Percentiles rank a stretch among this genome's conserved stretches.
phyloP scores from a whole-genome alignment of 2,888 invertebrate genomes.

The Aphodius sticticus region DNA sequence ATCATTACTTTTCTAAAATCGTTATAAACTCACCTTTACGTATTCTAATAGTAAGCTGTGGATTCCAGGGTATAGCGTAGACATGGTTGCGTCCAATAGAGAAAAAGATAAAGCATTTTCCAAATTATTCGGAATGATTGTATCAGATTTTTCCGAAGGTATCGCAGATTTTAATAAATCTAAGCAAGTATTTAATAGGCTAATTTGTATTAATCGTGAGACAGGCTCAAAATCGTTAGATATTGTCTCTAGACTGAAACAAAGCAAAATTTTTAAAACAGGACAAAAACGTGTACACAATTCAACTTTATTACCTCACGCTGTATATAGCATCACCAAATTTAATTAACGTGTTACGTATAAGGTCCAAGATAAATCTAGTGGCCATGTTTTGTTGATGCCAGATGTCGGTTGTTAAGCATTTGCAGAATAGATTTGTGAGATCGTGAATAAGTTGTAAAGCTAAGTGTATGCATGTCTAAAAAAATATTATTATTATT shows the following conservation, averaged over 20 bases:
- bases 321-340: slow-evolving; percentile 67
- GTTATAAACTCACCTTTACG: slow-evolving; percentile 56
- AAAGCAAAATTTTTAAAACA: slow-evolving; percentile 18
- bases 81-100: slow-evolving; percentile 61
- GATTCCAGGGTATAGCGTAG: slow-evolving; percentile 59
- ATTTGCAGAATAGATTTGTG: slow-evolving; percentile 63
- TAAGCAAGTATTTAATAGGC: slow-evolving; percentile 57
- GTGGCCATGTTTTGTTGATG: slow-evolving; percentile 61
- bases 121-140: slow-evolving; percentile 59
- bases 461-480: slow-evolving; percentile 62
- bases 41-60: slow-evolving; percentile 59
- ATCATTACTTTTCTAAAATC: background rate
- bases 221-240: slow-evolving; percentile 50
- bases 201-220: slow-evolving; percentile 60
- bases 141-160: slow-evolving; percentile 57
- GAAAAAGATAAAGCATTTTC: slow-evolving; percentile 58
- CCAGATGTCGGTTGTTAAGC: slow-evolving; percentile 67
- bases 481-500: slow-evolving; percentile 36
- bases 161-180: slow-evolving; percentile 58
- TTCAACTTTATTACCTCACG: slow-evolving; percentile 59
- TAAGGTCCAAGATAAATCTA: slow-evolving; percentile 55
- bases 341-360: slow-evolving; percentile 63
- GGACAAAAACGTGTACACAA: slow-evolving; percentile 9
- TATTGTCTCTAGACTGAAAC: slow-evolving; percentile 53
- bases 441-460: slow-evolving; percentile 62